These are phyloP conservation scores for Zoanthus gigantus DNA, from an alignment of 92 coral and sea anemone genomes.

Conservation along the genomic window DNA sequence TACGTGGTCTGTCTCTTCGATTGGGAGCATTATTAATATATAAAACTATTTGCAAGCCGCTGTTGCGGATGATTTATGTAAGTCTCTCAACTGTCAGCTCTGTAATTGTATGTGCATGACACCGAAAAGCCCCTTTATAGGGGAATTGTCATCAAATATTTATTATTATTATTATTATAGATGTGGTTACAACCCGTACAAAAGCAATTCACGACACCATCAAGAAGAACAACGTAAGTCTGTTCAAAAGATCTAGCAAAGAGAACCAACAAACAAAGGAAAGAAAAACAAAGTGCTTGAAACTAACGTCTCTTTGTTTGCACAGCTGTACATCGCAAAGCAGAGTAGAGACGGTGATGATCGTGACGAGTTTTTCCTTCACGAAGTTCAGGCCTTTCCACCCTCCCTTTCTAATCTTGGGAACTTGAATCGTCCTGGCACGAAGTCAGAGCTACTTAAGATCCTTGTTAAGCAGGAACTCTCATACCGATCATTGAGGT, in stretches of 20 bases:
- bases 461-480: not conserved
- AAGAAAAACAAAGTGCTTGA: not conserved
- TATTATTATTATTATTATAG: not conserved
- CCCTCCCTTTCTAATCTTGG: slow-evolving; percentile 48
- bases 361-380: slow-evolving; percentile 47
- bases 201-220: not conserved
- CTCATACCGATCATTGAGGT: not conserved
- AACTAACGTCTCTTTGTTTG: not conserved
- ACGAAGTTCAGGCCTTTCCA: slow-evolving; percentile 53
- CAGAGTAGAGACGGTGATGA: slow-evolving; percentile 40
- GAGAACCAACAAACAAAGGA: not conserved
- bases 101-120: too few relatives aligned
- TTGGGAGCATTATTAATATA: too few relatives aligned
- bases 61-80: too few relatives aligned
- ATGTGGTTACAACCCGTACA: not conserved
- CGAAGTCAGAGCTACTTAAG: not conserved
- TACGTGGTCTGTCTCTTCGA: too few relatives aligned
- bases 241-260: not conserved
- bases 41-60: too few relatives aligned
- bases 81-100: too few relatives aligned
- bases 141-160: too few relatives aligned
- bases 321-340: not conserved
- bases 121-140: too few relatives aligned
- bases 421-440: not conserved
- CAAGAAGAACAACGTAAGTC: not conserved